Conservation (phyloP, 2,797 vertebrate genomes). For the Cichlasoma orientale region DNA sequence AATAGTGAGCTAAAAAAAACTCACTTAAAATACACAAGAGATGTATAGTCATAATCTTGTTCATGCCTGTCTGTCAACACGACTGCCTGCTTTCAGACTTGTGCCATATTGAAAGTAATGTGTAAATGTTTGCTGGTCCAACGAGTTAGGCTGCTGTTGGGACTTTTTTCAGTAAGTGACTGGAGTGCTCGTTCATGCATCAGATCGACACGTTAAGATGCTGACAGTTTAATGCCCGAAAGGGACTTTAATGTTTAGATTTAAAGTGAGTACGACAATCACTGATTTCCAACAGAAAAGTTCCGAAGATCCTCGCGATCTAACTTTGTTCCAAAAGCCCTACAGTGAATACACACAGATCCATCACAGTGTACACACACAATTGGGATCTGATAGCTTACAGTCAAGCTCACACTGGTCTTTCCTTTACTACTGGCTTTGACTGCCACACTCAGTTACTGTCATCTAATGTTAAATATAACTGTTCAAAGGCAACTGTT, state of each 20-base stretch:
- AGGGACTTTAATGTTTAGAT: neutral
- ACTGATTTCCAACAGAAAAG: slow-evolving; percentile 6
- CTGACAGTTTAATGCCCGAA: neutral
- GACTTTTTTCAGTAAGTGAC: neutral
- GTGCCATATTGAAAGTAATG: neutral
- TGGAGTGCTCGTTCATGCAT: neutral
- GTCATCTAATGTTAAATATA: slow-evolving; percentile 7
- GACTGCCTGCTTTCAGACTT: neutral
- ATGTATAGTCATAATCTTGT: neutral
- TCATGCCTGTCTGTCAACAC: neutral
- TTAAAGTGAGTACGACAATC: slow-evolving; percentile 39
- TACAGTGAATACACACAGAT: slow-evolving; percentile 14
- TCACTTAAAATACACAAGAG: neutral
- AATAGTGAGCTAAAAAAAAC: neutral
- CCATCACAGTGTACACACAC: neutral
- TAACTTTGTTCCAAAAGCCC: slow-evolving; percentile 33
- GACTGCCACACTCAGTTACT: neutral
- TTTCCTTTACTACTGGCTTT: neutral
- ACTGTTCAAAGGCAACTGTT: slow-evolving; percentile 11
- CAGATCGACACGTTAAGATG: neutral
- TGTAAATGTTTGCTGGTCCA: neutral
- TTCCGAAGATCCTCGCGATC: slow-evolving; percentile 11
- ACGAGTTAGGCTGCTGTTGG: neutral
- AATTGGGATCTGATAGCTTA: neutral
- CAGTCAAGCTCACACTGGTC: neutral